A percentile compares a stretch with the other conserved stretches of the same genome.
These are phyloP conservation scores for Halictus quadricinctus DNA, from an alignment of 2,888 invertebrate genomes.

Conservation along the genomic window DNA sequence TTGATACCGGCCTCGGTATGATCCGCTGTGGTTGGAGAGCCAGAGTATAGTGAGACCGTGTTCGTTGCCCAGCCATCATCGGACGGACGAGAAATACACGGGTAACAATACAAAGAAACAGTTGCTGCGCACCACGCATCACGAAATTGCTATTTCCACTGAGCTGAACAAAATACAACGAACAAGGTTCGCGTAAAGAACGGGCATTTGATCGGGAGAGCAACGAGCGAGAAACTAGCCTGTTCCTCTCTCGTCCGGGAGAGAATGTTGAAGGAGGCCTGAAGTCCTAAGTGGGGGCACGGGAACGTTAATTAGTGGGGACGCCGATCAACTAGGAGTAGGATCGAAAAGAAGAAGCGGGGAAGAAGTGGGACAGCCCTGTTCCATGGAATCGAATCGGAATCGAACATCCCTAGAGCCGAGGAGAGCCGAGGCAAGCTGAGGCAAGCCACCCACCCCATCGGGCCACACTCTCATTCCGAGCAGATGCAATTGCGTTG, in stretches of 20 bases:
- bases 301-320: neutral
- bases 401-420: neutral
- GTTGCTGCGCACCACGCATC: neutral
- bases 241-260: neutral
- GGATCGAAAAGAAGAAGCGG: constrained; percentile 1
- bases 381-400: neutral
- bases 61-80: too few species aligned
- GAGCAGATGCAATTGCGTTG: constrained; percentile 74
- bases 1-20: too few species aligned
- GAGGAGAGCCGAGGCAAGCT: neutral
- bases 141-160: neutral
- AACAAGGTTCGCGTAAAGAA: neutral
- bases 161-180: neutral
- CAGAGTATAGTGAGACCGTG: too few species aligned
- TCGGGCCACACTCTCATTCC: constrained; percentile 63
- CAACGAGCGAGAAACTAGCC: neutral
- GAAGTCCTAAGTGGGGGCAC: neutral
- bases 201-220: neutral
- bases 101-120: neutral
- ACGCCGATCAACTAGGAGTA: neutral
- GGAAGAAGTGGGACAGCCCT: neutral
- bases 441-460: neutral
- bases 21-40: too few species aligned
- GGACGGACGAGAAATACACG: neutral
- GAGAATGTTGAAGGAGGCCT: neutral